Percentiles rank a stretch among this genome's conserved stretches.
These are phyloP conservation scores for Bembecia ichneumoniformis DNA, from an alignment of 2,888 invertebrate species.

Conservation along the genomic window DNA sequence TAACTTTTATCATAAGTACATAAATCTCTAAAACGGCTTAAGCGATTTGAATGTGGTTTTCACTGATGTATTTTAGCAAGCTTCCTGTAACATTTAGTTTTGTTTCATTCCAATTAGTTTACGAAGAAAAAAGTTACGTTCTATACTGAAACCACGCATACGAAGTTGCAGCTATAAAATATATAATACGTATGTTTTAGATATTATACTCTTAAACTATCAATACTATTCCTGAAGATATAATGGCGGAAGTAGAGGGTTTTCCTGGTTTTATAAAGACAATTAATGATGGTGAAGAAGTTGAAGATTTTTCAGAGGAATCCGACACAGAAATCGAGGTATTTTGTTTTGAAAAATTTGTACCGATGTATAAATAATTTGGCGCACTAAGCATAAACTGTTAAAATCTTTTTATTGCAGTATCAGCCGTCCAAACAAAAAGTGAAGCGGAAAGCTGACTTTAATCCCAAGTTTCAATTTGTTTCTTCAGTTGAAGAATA, in stretches of 20 bases:
- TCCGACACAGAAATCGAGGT: conserved; percentile 88
- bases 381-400: background rate
- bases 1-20: background rate
- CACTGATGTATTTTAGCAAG: too few relatives aligned
- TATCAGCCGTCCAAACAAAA: conserved; percentile 88
- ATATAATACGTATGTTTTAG: conserved; percentile 7
- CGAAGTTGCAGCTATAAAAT: too few relatives aligned
- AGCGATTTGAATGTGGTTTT: too few relatives aligned
- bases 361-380: background rate
- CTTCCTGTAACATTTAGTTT: too few relatives aligned
- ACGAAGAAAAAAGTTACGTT: too few relatives aligned
- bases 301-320: conserved; percentile 84
- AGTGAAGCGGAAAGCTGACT: conserved; percentile 79
- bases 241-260: conserved; percentile 34
- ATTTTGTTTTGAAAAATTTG: conserved; percentile 12
- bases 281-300: conserved; percentile 86
- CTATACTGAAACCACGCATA: too few relatives aligned
- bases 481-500: conserved; percentile 83
- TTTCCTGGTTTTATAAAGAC: conserved; percentile 81
- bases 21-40: too few relatives aligned
- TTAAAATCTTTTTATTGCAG: conserved; percentile 54
- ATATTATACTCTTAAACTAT: conserved; percentile 5
- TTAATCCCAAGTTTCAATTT: conserved; percentile 87
- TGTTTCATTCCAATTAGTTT: too few relatives aligned
- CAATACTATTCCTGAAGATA: background rate